Conservation (phyloP, 2,113 vertebrate species). For the Penelope pileata region DNA sequence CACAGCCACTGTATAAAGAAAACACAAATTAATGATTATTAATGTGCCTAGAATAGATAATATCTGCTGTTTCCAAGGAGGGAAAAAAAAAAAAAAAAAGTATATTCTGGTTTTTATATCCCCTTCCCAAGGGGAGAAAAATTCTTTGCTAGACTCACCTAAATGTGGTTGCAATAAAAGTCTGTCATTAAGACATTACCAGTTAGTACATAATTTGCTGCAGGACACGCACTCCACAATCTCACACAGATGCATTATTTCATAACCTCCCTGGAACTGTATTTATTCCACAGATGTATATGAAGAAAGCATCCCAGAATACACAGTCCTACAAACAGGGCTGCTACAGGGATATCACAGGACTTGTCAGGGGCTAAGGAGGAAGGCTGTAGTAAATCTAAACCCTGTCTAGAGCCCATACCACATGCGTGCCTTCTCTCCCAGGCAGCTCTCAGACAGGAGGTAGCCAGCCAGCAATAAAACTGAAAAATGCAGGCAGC, state of each 20-base stretch:
- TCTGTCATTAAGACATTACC: not conserved
- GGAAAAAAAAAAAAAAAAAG: not conserved
- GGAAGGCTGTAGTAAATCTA: not conserved
- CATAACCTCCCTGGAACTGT: not conserved
- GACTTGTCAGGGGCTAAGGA: not conserved
- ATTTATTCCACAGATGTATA: fast-evolving
- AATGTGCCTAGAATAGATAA: not conserved
- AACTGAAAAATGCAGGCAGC: not conserved
- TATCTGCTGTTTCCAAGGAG: not conserved
- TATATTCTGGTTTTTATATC: not conserved
- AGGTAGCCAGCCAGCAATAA: not conserved
- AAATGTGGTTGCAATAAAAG: not conserved
- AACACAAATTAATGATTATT: conserved; percentile 2
- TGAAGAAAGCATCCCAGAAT: not conserved
- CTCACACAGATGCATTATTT: not conserved
- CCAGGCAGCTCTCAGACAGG: not conserved
- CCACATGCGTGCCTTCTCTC: not conserved
- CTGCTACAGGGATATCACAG: not conserved
- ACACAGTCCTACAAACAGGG: not conserved
- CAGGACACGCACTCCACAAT: not conserved
- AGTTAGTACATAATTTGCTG: not conserved
- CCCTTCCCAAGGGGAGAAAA: not conserved
- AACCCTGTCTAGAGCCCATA: not conserved
- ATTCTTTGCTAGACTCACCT: not conserved
- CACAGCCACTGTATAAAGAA: not conserved